Base-by-base conservation (phyloP, 2,888 invertebrate species). In the Cancer borealis region DNA sequence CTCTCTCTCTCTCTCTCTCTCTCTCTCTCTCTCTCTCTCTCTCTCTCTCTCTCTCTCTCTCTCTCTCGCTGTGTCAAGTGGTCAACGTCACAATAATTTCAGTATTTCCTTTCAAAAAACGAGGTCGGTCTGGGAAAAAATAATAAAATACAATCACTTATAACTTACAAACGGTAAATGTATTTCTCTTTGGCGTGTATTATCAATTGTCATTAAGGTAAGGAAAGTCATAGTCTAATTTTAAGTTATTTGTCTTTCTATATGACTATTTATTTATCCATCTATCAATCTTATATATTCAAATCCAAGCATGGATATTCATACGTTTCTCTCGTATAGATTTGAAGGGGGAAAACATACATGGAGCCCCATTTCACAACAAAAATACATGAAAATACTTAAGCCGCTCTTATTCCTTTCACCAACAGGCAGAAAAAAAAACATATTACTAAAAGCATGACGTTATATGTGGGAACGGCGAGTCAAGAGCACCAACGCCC, bases 21-120 rank as follows among this genome's bases (percentile, higher is more conserved):
- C 66, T 73, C 66, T 73, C 66, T 73, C 66, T 73, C 66, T 73
- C 66, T 73, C 66, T 73, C 66, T 73, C 73, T 73, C 73, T 73
- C 73, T 73, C 73, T 73, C 73, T 5, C 21, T 21, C 17, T 73
- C 17, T 21, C 73, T 73, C 26, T n/a, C n/a, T 26, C 73, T n/a
- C 10, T 26, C n/a, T 73, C 73, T 73, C 73, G 26, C 73, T 10
- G 26, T 73, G 73, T 26, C n/a, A 73, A 73, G 73, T 26, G 26
- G 26, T n/a, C n/a, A 73, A 73, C 26, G 26, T 73, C 26, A 2
- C 73, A 73, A 73, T 73, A 73, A 26, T 60, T 60, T 14, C 60
- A 21, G 60, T 60, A 73, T 73, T 73, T 73, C 73, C 73, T 26
- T 73, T 73, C 73, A 73, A 8, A 5, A 73, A 73, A 3, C 26